Evolutionary conservation across 2,113 vertebrate species (phyloP), one percentile per base, ranked within the genome.

Genomic region (Toxostoma redivivum): DNA sequence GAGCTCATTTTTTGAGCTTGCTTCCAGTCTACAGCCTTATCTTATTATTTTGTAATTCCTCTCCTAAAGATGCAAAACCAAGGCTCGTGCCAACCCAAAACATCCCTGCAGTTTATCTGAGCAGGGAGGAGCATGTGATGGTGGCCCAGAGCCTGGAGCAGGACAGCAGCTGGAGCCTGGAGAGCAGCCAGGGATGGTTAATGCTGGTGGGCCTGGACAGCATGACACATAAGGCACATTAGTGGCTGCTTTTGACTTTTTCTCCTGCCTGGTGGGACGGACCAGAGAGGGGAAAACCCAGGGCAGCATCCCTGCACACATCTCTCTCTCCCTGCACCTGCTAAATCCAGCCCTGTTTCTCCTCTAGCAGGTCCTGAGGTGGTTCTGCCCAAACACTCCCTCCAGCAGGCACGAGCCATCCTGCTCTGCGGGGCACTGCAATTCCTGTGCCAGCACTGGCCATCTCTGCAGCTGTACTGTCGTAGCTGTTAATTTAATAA

Each of bases 31-130:
- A 22, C 64, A 54, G 54, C 54, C 91, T 96, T 95, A 96, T 96
- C 96, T 88, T 37, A 35, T 37, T 97, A 6, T 95, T 97, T 95
- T 94, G 94, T 47, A 88, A 92, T 72, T 96, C 90, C 56, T 83
- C 51, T 92, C 33, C 92, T 94, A 88, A 94, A 58, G 54, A 96
- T 47, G 58, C 74, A 86, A 94, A 97, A 73, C 88, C 45, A 73
- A 82, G 40, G 92, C 91, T 86, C 2, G 21, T 66, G 91, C 96
- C 95, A 94, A 95, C 94, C 80, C 86, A 97, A 97, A 97, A 97
- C 88, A 96, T 78, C 91, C 45, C 79, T 1, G 5, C 27, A 30
- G 38, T 62, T 96, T 97, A 95, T 97, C 94, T 0, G 11, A 44
- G 86, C 2, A 1, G 83, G 82, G 71, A 83, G 76, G 85, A 90